Evolutionary conservation across 2,797 vertebrate genomes (phyloP).

Genomic region (Monodelphis domestica): DNA sequence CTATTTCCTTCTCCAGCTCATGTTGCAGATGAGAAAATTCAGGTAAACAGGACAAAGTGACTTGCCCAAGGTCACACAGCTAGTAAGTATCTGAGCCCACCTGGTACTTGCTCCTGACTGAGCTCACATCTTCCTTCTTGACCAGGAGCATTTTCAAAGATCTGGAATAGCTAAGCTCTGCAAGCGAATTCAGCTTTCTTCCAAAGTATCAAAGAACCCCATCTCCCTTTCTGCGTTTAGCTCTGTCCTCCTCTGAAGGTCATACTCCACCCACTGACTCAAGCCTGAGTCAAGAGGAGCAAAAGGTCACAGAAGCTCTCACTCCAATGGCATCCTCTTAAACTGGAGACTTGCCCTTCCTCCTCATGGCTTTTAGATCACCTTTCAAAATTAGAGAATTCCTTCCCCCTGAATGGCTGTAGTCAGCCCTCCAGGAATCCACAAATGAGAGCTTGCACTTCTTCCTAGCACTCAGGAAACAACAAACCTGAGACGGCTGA

Average conservation of each 20-base stretch:
- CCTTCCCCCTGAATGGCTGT: not conserved
- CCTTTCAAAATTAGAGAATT: not conserved
- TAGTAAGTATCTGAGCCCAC: too few relatives aligned
- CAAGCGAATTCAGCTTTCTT: too few relatives aligned
- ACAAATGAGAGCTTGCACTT: not conserved
- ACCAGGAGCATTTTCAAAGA: too few relatives aligned
- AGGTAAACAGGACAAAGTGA: too few relatives aligned
- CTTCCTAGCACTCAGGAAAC: not conserved
- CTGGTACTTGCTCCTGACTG: too few relatives aligned
- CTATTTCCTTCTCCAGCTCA: too few relatives aligned
- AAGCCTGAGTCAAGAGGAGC: not conserved
- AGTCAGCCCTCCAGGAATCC: not conserved
- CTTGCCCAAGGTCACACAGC: too few relatives aligned
- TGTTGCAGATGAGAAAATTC: too few relatives aligned
- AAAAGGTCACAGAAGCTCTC: not conserved
- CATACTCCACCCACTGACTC: not conserved
- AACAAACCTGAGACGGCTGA: not conserved
- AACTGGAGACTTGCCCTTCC: not conserved
- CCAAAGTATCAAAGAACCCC: too few relatives aligned
- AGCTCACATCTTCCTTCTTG: too few relatives aligned
- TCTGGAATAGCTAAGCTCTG: too few relatives aligned
- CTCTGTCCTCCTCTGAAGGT: not conserved
- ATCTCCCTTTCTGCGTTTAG: not conserved
- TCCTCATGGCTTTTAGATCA: not conserved
- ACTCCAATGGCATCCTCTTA: not conserved